These are phyloP conservation scores for Tiliacea aurago DNA, from an alignment of 2,888 invertebrate genomes.

Conservation along the genomic window DNA sequence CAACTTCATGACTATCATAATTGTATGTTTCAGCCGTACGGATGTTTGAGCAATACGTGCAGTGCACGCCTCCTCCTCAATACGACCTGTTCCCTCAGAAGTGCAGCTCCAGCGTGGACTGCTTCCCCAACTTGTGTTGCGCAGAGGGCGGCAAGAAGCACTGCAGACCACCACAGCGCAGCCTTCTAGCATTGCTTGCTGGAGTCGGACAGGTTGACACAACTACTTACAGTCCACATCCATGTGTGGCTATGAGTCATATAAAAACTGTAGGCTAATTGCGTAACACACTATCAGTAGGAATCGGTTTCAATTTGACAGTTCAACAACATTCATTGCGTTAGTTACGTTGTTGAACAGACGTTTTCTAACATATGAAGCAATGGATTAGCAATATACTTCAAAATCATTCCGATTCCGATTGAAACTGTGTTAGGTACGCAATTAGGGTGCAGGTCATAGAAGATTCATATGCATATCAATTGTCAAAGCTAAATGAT, in stretches of 20 bases:
- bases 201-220: slow-evolving; percentile 90
- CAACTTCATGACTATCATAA: not conserved
- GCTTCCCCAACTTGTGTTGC: slow-evolving; percentile 95
- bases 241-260: not conserved
- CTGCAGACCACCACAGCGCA: slow-evolving; percentile 94
- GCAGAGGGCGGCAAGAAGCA: slow-evolving; percentile 93
- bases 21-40: slow-evolving; percentile 80
- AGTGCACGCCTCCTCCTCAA: slow-evolving; percentile 93
- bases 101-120: slow-evolving; percentile 93
- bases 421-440: too few species aligned
- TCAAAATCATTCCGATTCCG: too few species aligned
- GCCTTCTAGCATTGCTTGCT: slow-evolving; percentile 92
- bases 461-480: not conserved
- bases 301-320: too few species aligned
- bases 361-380: too few species aligned
- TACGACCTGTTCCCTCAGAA: slow-evolving; percentile 93
- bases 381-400: too few species aligned
- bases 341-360: too few species aligned
- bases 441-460: too few species aligned
- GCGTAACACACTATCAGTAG: too few species aligned
- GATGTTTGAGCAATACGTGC: slow-evolving; percentile 92
- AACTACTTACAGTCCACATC: not conserved
- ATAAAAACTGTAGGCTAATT: too few species aligned
- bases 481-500: not conserved
- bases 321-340: too few species aligned